Conservation (phyloP, 2,888 invertebrate genomes). For the Ennomos fuscantarius region DNA sequence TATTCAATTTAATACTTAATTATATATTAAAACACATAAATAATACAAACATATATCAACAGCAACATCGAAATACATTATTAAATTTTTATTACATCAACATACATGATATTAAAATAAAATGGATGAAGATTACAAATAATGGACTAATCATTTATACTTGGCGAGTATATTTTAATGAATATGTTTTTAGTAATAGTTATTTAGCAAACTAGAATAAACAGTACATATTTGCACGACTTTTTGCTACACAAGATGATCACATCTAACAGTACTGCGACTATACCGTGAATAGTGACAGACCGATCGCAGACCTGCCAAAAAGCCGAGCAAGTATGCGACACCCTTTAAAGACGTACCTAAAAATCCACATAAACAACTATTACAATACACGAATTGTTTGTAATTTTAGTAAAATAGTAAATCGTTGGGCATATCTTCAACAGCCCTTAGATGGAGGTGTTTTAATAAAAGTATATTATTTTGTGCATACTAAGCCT, state of each 20-base stretch:
- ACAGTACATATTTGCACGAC: slow-evolving; percentile 1
- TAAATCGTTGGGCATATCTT: slow-evolving; percentile 19
- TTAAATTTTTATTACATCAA: slow-evolving; percentile 4
- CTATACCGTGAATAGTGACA: no score
- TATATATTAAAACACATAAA: slow-evolving; percentile 61
- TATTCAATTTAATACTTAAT: slow-evolving; percentile 66
- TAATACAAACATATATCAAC: slow-evolving; percentile 58
- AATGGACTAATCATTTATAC: background rate
- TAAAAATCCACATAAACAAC: background rate
- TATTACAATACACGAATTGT: slow-evolving; percentile 6
- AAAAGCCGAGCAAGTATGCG: no score
- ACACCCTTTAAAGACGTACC: no score
- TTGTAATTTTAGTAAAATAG: slow-evolving; percentile 17
- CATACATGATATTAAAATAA: slow-evolving; percentile 10
- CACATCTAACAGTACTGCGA: no score
- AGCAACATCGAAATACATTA: slow-evolving; percentile 54
- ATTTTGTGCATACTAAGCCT: slow-evolving; percentile 68
- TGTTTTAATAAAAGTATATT: slow-evolving; percentile 45
- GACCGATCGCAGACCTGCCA: no score
- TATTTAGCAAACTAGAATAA: background rate
- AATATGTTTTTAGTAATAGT: background rate
- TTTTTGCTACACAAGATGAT: background rate
- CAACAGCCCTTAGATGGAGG: slow-evolving; percentile 27
- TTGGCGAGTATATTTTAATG: slow-evolving; percentile 9
- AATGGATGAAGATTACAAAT: slow-evolving; percentile 11